Evolutionary conservation across 2,113 vertebrate species (phyloP), one percentile per base, ranked within the genome.

Genomic region (Microcebus jonahi): DNA sequence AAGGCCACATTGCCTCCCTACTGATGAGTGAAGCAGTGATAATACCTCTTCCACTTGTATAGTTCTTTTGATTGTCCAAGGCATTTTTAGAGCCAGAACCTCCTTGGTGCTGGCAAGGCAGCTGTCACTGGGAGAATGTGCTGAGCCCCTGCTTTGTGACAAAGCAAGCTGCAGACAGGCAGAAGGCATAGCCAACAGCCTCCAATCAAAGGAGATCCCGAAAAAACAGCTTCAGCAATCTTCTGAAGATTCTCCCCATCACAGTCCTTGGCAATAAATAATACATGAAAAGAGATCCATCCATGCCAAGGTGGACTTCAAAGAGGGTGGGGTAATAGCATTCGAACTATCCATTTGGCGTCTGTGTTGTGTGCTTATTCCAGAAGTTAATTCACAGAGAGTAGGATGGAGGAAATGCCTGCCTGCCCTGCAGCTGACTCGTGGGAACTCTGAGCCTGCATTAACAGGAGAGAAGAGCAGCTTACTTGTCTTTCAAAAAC

Each of bases 201-300:
- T 96, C 92, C 95, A 97, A 97, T 97, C 90, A 97, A 97, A 97
- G 93, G 95, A 96, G 97, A 95, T 96, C 93, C 97, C 95, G 96
- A 85, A 73, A 94, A 95, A 92, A 97, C 65, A 95, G 89, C 59
- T 92, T 39, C 65, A 53, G 91, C 53, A 39, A 96, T 97, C 95
- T 93, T 79, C 89, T 73, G 55, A 65, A 83, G 91, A 90, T 88
- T 95, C 95, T 96, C 84, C 81, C 53, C 15, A 80, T 80, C 93
- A 91, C 42, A 82, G 76, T 79, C 55, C 57, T 70, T 96, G 91
- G 95, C 87, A 91, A 77, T 84, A 97, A 88, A 96, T 82, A 95
- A 96, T 48, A 95, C 91, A 90, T 85, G 90, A 96, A 96, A 98
- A 71, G 91, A 84, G 71, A 88, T 57, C 81, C 31, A 34, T 71